Base-by-base conservation (phyloP, 1,140 invertebrate species). In the Dendroctonus valens region DNA sequence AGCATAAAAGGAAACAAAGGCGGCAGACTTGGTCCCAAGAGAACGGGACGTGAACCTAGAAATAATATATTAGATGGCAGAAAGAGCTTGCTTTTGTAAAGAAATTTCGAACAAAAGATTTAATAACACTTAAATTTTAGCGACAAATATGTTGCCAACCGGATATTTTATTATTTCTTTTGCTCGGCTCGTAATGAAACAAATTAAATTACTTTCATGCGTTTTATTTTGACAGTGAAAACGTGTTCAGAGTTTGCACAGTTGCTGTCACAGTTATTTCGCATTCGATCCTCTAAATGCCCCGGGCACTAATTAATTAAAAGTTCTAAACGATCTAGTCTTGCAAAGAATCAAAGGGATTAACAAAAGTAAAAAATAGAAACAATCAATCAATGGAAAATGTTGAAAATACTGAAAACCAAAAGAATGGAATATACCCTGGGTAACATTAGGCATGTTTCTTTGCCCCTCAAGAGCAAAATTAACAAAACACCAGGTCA, bases 1-100 rank as follows among this genome's bases (percentile, higher is more conserved):
- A 58, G 68, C 70, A 74, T 72, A 73, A 68, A 74, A 74, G 73
- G 73, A 73, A 74, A 74, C 73, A 74, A 73, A 73, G 70, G 71
- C 73, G 55, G 58, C 55, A 52, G 67, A 67, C 68, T 59, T 51
- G 65, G 60, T 63, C 70, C 65, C 68, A 38, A 48, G 51, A 39
- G 70, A 68, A 40, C 53, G 42, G 54, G 67, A 73, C 70, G 72
- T 71, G 71, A 68, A 63, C 65, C 61, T 67, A 71, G 71, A 73
- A 74, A 73, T 74, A 74, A 74, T 72, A 68, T 67, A 74, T 74
- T 73, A 73, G 68, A 67, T 70, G 67, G 65, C 67, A 52, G 62
- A 67, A 48, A 65, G 65, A 61, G 62, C 66, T 60, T 52, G 63
- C 61, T 60, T 69, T 68, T 57, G 65, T 67, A 68, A 65, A 60